A percentile compares a stretch with the other conserved stretches of the same genome.
phyloP scores from a whole-genome alignment of 1,140 invertebrate species.

The Neotoxoptera formosana region DNA sequence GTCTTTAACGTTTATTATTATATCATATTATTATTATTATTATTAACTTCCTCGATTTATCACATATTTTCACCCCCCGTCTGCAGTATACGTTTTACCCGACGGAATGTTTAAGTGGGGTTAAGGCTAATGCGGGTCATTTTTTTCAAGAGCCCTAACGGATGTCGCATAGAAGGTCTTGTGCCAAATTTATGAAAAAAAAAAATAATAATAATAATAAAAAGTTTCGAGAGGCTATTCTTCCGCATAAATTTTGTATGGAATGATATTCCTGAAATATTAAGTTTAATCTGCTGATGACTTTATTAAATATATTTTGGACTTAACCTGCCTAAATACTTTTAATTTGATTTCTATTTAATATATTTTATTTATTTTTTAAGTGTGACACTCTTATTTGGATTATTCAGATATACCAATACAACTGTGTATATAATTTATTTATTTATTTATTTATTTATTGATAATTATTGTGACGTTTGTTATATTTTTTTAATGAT shows the following conservation, averaged over 20 bases:
- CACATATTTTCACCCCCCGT: neutral
- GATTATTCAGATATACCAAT: neutral
- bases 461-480: no score
- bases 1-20: neutral
- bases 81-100: neutral
- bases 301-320: neutral
- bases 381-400: neutral
- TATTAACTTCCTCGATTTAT: conserved; percentile 23
- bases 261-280: neutral
- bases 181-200: conserved; percentile 39
- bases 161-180: conserved; percentile 7
- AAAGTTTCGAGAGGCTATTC: conserved; percentile 1
- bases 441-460: no score
- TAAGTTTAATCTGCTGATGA: neutral
- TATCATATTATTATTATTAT: neutral
- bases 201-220: neutral
- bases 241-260: neutral
- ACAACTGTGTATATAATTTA: neutral
- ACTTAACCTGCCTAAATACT: neutral
- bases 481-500: neutral
- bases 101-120: conserved; percentile 29
- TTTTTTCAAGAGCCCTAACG: conserved; percentile 17
- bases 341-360: neutral
- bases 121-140: conserved; percentile 44
- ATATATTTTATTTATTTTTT: neutral